Conservation (phyloP, 2,888 invertebrate genomes). For the Thera britannica region DNA sequence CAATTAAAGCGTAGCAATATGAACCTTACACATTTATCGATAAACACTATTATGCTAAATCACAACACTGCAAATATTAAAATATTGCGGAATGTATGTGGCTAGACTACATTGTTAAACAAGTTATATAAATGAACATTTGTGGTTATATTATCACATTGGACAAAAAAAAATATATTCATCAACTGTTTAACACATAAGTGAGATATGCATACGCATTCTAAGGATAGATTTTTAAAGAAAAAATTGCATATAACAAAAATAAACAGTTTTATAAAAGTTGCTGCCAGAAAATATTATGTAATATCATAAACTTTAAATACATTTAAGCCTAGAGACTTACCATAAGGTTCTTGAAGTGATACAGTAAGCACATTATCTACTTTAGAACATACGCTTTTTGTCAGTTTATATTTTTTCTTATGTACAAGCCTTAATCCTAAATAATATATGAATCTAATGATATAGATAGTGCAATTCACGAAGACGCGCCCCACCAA, state of each 20-base stretch:
- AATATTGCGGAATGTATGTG: constrained; percentile 50
- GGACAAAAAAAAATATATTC: background rate
- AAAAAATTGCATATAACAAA: too few species aligned
- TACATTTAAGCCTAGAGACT: constrained; percentile 3
- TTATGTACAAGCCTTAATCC: constrained; percentile 51
- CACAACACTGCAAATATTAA: constrained; percentile 67
- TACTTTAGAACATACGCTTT: constrained; percentile 83
- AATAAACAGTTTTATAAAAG: background rate
- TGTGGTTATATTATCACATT: background rate
- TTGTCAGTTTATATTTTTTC: constrained; percentile 56
- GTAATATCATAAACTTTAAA: background rate
- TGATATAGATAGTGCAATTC: background rate
- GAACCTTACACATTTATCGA: constrained; percentile 46
- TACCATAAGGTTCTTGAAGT: constrained; percentile 14
- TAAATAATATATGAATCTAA: constrained; percentile 12
- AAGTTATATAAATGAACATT: constrained; percentile 8
- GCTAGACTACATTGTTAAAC: background rate
- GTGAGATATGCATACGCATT: too few species aligned
- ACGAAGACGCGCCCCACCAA: too few species aligned
- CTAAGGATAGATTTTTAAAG: too few species aligned
- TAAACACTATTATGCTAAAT: constrained; percentile 55
- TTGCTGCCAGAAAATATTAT: background rate
- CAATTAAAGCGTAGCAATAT: constrained; percentile 58
- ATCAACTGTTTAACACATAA: too few species aligned
- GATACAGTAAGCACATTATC: constrained; percentile 66